A percentile compares a stretch with the other conserved stretches of the same genome.
These are phyloP conservation scores for Aphelocoma californica DNA, from an alignment of 2,797 vertebrate genomes.

Conservation along the genomic window DNA sequence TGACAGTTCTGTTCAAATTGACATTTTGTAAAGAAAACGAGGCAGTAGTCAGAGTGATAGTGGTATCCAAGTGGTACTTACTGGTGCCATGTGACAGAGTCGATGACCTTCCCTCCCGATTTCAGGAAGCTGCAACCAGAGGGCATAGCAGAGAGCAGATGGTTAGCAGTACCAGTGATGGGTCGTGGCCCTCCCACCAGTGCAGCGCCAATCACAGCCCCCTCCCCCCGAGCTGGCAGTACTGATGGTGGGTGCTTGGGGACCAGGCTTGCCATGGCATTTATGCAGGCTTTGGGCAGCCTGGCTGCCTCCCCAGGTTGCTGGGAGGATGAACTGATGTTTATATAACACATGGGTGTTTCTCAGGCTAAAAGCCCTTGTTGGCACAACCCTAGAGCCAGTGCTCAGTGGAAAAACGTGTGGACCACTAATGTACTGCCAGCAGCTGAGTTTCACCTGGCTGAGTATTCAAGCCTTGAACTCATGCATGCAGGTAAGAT, in stretches of 20 bases:
- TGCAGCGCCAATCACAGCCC: rapidly evolving
- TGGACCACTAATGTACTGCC: neutral
- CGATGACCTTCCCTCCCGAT: conserved; percentile 79
- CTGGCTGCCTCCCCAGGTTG: neutral
- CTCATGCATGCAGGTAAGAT: neutral
- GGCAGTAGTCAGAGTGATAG: rapidly evolving
- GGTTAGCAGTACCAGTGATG: neutral
- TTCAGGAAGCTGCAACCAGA: conserved; percentile 83
- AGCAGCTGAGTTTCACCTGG: neutral
- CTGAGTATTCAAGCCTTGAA: neutral
- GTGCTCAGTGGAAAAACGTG: rapidly evolving
- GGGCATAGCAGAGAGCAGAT: neutral
- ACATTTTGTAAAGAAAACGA: neutral
- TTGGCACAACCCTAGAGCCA: neutral
- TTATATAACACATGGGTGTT: neutral
- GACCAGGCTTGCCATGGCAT: rapidly evolving
- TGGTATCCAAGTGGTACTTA: conserved; percentile 72
- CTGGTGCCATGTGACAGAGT: conserved; percentile 95
- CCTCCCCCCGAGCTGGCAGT: rapidly evolving
- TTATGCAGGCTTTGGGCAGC: neutral
- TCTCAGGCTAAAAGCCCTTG: neutral
- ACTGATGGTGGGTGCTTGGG: neutral
- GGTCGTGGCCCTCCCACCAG: rapidly evolving
- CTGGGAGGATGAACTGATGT: neutral
- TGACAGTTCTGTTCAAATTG: neutral